A percentile compares a stretch with the other conserved stretches of the same genome.
phyloP scores from a whole-genome alignment of 2,888 invertebrate genomes.

The Eupithecia subfuscata region DNA sequence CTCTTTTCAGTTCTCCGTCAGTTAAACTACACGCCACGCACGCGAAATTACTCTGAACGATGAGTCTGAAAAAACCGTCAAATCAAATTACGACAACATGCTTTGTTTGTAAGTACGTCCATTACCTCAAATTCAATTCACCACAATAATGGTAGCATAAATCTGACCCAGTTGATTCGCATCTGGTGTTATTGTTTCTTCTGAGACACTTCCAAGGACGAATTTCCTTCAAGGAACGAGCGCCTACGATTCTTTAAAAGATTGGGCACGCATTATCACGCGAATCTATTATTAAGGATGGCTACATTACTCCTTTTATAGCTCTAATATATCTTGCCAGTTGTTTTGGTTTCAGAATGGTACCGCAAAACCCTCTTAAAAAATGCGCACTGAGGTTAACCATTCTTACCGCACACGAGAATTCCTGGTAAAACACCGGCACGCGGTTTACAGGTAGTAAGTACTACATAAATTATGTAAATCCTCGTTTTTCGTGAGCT shows the following conservation, averaged over 20 bases:
- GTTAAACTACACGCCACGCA: no score
- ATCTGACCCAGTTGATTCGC: constrained; percentile 19
- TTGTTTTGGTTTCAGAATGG: not conserved
- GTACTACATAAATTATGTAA: constrained; percentile 59
- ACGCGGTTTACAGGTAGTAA: constrained; percentile 27
- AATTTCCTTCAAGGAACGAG: not conserved
- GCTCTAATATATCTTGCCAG: not conserved
- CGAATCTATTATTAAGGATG: not conserved
- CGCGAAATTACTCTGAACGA: no score
- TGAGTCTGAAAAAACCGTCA: no score
- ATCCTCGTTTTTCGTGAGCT: constrained; percentile 51
- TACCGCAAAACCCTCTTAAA: constrained; percentile 12
- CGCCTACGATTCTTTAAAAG: not conserved
- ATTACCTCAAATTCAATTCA: constrained; percentile 5
- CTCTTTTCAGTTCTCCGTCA: no score
- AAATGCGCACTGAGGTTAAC: constrained; percentile 17
- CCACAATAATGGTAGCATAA: constrained; percentile 17
- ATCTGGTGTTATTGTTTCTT: constrained; percentile 15
- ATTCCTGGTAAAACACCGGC: constrained; percentile 22
- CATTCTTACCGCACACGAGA: constrained; percentile 4
- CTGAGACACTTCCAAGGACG: not conserved
- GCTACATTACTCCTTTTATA: constrained; percentile 3
- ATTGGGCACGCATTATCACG: not conserved
- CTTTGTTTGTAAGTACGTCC: not conserved
- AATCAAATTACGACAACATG: not conserved